phyloP scores from a whole-genome alignment of 2,113 vertebrate species.

The Microcebus lehilahytsara region DNA sequence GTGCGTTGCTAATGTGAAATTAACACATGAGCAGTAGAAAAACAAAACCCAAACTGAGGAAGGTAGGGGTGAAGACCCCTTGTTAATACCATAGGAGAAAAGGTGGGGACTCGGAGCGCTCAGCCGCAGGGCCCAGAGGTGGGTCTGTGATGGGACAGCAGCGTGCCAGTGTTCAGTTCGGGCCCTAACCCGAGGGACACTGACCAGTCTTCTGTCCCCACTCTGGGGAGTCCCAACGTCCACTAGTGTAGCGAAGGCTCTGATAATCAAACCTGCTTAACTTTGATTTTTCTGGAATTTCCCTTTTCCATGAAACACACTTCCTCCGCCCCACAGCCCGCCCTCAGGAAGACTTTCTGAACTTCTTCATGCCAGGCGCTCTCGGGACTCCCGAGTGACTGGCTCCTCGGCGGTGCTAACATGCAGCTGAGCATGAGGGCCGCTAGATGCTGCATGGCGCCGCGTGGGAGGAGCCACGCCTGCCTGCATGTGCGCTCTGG shows the following conservation, averaged over 20 bases:
- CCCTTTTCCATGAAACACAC: neutral
- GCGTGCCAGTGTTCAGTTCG: fast-evolving
- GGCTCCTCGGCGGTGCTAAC: neutral
- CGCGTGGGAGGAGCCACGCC: too few species aligned
- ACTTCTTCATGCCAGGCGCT: neutral
- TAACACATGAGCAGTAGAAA: neutral
- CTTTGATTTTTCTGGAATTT: neutral
- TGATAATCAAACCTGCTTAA: neutral
- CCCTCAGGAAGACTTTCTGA: neutral
- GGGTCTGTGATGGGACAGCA: neutral
- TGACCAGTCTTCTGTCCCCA: neutral
- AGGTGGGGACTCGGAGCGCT: fast-evolving
- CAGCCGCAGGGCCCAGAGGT: neutral
- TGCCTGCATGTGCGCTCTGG: fast-evolving
- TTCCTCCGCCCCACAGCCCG: fast-evolving
- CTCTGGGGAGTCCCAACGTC: fast-evolving
- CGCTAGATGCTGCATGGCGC: fast-evolving
- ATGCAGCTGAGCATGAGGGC: neutral
- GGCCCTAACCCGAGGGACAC: too few species aligned
- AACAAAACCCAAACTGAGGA: neutral
- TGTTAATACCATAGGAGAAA: neutral
- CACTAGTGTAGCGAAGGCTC: neutral
- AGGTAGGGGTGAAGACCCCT: too few species aligned
- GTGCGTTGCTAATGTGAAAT: neutral
- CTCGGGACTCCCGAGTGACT: neutral